These are phyloP conservation scores for Phortica okadai DNA, from an alignment of 2,888 invertebrate species.

Conservation along the genomic window DNA sequence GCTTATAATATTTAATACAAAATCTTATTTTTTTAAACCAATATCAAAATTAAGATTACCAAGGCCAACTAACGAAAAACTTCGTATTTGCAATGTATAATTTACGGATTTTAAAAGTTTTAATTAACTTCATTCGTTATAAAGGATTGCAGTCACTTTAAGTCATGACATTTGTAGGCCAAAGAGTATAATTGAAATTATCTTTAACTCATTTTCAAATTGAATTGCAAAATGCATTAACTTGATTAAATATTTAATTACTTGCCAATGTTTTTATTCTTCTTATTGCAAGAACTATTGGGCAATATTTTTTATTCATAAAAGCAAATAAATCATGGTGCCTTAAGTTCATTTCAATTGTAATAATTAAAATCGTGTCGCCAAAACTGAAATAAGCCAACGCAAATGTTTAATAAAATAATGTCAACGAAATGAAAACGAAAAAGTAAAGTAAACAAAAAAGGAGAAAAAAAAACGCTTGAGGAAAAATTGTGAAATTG, in stretches of 20 bases:
- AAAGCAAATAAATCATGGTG: neutral
- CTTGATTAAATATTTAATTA: neutral
- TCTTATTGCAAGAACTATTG: neutral
- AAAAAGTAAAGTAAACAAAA: neutral
- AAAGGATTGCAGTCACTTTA: no score
- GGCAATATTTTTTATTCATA: neutral
- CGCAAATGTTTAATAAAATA: neutral
- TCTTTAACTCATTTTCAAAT: neutral
- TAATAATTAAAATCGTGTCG: conserved; percentile 19
- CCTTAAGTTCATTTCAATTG: conserved; percentile 11
- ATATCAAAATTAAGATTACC: no score
- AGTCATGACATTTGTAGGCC: no score
- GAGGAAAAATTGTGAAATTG: conserved; percentile 6
- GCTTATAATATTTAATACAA: no score
- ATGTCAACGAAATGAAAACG: neutral
- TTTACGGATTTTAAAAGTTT: no score
- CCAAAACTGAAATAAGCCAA: neutral
- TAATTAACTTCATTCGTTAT: no score
- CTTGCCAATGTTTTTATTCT: neutral
- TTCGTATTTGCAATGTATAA: no score
- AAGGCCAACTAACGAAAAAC: no score
- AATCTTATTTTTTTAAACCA: no score
- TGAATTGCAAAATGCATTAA: neutral
- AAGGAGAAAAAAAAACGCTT: neutral
- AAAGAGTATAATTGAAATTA: no score